Evolutionary conservation across 30 jellyfish, hydroid and myxozoan species (phyloP).

Genomic region (Haliclystus octoradiatus): DNA sequence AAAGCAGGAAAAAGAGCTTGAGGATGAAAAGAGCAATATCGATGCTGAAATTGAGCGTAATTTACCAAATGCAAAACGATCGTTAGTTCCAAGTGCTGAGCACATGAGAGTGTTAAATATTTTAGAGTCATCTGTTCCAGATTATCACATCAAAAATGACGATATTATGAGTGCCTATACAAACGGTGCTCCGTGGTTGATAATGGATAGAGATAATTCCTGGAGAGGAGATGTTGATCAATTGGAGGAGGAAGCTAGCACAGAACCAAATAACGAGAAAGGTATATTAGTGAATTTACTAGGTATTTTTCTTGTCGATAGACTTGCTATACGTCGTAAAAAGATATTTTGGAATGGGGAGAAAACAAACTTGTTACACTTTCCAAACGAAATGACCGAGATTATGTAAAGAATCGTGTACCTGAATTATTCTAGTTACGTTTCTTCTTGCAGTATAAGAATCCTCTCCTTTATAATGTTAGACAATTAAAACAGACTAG

Average conservation of each 20-base stretch:
- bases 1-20: neutral
- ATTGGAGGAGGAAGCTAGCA: neutral
- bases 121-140: neutral
- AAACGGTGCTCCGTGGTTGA: neutral
- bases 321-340: too few species aligned
- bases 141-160: neutral
- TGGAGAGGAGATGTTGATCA: neutral
- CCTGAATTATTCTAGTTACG: too few species aligned
- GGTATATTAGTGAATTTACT: too few species aligned
- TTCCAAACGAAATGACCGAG: too few species aligned
- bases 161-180: neutral
- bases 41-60: neutral
- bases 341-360: too few species aligned
- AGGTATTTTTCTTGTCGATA: too few species aligned
- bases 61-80: neutral
- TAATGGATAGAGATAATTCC: neutral
- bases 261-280: neutral
- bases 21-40: neutral
- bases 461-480: too few species aligned
- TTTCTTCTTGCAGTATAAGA: too few species aligned
- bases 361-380: too few species aligned
- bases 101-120: neutral
- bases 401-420: too few species aligned
- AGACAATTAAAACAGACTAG: too few species aligned
- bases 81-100: neutral